phyloP scores from a whole-genome alignment of 2,888 invertebrate genomes.

The Dryococelus australis region DNA sequence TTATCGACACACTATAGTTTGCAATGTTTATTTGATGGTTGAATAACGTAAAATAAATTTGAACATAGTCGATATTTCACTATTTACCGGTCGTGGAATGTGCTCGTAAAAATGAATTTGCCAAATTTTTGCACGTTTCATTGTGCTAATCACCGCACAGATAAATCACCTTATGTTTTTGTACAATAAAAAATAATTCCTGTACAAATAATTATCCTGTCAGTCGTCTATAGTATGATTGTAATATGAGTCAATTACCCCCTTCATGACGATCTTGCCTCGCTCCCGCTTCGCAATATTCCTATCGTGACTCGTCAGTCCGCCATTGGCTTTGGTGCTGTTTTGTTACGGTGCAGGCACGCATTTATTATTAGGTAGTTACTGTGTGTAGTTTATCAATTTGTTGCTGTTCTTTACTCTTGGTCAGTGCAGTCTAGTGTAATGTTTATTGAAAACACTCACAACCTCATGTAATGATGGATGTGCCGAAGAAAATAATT shows the following conservation, averaged over 20 bases:
- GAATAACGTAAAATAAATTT: background rate
- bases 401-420: too few species aligned
- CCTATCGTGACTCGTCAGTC: background rate
- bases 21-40: background rate
- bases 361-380: too few species aligned
- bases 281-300: background rate
- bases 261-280: background rate
- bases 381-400: too few species aligned
- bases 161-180: background rate
- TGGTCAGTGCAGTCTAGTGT: too few species aligned
- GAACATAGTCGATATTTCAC: background rate
- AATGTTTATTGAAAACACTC: too few species aligned
- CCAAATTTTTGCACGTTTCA: background rate
- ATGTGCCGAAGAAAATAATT: background rate
- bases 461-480: background rate
- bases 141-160: background rate
- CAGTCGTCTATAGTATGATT: background rate
- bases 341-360: background rate
- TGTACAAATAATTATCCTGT: background rate
- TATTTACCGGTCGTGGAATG: background rate
- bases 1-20: background rate
- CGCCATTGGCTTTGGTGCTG: background rate
- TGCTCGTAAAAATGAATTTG: background rate
- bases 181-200: background rate
- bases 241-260: background rate